phyloP scores from a whole-genome alignment of 2,888 invertebrate species.

The Phaedon cochleariae region DNA sequence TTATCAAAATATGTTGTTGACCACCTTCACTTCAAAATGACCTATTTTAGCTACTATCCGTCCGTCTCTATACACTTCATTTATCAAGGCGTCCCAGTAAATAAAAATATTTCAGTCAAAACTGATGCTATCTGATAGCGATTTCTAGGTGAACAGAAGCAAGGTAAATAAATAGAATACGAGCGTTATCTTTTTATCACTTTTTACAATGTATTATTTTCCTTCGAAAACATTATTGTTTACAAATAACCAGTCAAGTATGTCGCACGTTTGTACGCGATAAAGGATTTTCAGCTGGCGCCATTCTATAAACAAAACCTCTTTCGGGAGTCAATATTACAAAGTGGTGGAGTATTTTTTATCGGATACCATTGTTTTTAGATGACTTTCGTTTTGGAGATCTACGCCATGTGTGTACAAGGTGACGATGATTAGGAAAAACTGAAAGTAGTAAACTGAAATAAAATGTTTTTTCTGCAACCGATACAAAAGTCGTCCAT shows the following conservation, averaged over 20 bases:
- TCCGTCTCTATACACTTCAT: too few relatives aligned
- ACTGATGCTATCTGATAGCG: background rate
- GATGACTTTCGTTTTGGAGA: background rate
- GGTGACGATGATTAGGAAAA: too few relatives aligned
- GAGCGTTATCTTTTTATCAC: background rate
- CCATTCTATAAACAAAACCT: background rate
- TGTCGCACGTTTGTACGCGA: conserved; percentile 3
- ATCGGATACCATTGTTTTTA: background rate
- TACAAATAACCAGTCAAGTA: conserved; percentile 14
- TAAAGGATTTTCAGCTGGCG: conserved; percentile 3
- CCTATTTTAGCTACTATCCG: too few relatives aligned
- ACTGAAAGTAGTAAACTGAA: too few relatives aligned
- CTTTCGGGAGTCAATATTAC: background rate
- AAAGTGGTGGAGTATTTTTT: background rate
- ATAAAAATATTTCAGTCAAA: too few relatives aligned
- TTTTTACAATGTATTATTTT: conserved; percentile 2
- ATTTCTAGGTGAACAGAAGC: conserved; percentile 13
- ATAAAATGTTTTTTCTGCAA: too few relatives aligned
- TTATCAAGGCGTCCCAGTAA: too few relatives aligned
- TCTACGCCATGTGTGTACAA: too few relatives aligned
- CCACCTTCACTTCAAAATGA: too few relatives aligned
- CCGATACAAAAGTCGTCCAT: too few relatives aligned
- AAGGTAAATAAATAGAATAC: conserved; percentile 16
- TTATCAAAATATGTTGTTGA: too few relatives aligned
- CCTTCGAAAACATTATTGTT: conserved; percentile 9